These are phyloP conservation scores for Iphiclides podalirius DNA, from an alignment of 2,888 invertebrate genomes.

Conservation along the genomic window DNA sequence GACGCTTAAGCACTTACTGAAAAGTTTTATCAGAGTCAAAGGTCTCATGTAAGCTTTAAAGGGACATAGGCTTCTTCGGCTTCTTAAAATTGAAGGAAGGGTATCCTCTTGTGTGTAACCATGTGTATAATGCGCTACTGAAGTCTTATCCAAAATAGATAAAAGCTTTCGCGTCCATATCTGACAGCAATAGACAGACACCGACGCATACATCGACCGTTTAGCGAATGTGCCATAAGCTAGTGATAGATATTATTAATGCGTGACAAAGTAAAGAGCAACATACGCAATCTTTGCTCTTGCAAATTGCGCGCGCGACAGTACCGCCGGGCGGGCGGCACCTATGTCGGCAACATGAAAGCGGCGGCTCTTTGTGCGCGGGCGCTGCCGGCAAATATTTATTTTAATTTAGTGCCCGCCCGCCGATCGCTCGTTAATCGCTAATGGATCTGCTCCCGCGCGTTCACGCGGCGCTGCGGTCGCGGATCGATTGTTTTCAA, in stretches of 20 bases:
- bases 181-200: too few relatives aligned
- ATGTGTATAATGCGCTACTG: too few relatives aligned
- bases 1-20: too few relatives aligned
- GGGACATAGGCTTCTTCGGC: too few relatives aligned
- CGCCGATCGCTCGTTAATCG: constrained; percentile 73
- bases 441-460: constrained; percentile 70
- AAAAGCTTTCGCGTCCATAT: too few relatives aligned
- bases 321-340: constrained; percentile 53
- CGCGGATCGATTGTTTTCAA: constrained; percentile 36
- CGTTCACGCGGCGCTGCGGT: constrained; percentile 34
- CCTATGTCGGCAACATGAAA: constrained; percentile 75
- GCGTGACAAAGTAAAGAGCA: constrained; percentile 4
- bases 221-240: not conserved
- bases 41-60: too few relatives aligned
- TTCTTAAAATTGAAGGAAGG: too few relatives aligned
- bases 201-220: too few relatives aligned
- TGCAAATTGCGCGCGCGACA: constrained; percentile 29
- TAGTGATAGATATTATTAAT: constrained; percentile 5
- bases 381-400: constrained; percentile 75
- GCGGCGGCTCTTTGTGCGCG: constrained; percentile 56
- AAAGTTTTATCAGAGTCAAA: too few relatives aligned
- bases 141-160: too few relatives aligned
- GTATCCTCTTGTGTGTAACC: too few relatives aligned
- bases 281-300: constrained; percentile 8
- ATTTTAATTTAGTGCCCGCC: constrained; percentile 76